Base-by-base conservation (phyloP, 2,888 invertebrate genomes). In the Coenonympha arcania region DNA sequence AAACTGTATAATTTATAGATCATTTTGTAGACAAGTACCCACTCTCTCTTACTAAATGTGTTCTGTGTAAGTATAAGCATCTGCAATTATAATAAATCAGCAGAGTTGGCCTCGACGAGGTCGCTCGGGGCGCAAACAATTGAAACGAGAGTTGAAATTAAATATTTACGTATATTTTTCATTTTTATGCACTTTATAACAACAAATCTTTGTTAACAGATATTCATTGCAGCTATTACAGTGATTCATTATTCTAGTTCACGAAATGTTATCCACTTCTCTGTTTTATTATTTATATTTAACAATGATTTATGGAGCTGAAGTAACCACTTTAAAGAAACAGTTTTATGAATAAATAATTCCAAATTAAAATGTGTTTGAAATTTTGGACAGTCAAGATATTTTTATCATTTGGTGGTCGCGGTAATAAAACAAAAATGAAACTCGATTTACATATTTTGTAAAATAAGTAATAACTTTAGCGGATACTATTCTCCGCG, bases 81-180 rank as follows among this genome's bases (percentile, higher is more conserved):
- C 28, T 4, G 22, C 22, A 1, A 6, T 22, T 20, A 33, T 2
- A 33, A 33, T 33, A 43, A 43, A 33, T 30, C 33, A 22, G 9
- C 31, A 43, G 31, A 33, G 15, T 9, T 43, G 42, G 43, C 41
- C 2, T 11, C 30, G 13, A 3, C 1, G 18, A 28, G 19, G 28
- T n/a, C 18, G 24, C 19, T 11, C 22, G 20, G 2, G 20, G 30
- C 9, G 13, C 20, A 16, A 26, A 18, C 40, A 63, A 68, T 63
- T 26, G 62, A 65, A 79, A 69, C 71, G 45, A 70, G 64, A 69
- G 55, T 51, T 70, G 61, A 81, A 85, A 83, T 83, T 83, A 83
- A 84, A 85, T 84, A 81, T 82, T 83, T 85, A 85, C 82, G 84
- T 85, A 85, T 82, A 81, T 84, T 84, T 83, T 78, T 76, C 71